phyloP scores from a whole-genome alignment of 2,888 invertebrate genomes.

The Kuschelorhynchus macadamiae region DNA sequence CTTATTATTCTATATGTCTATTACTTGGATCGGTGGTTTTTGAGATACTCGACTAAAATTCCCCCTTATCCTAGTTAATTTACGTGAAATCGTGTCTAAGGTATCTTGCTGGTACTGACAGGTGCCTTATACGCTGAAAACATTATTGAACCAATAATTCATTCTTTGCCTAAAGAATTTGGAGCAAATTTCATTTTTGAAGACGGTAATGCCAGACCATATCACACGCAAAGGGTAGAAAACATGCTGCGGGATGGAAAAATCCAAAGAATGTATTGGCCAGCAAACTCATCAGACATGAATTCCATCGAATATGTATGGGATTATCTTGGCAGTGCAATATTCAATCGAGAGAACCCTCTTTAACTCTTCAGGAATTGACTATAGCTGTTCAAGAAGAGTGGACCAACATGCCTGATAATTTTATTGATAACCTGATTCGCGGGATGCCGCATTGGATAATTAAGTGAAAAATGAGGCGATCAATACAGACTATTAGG shows the following conservation, averaged over 20 bases:
- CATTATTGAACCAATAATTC: conserved; percentile 35
- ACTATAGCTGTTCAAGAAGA: conserved; percentile 2
- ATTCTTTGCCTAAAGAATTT: conserved; percentile 23
- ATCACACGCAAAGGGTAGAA: conserved; percentile 29
- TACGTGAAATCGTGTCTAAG: too few relatives aligned
- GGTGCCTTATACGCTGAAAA: conserved; percentile 24
- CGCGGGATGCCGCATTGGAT: neutral
- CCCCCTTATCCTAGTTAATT: too few relatives aligned
- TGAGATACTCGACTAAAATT: too few relatives aligned
- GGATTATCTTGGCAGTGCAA: conserved; percentile 22
- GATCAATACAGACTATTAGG: neutral
- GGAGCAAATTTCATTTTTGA: conserved; percentile 17
- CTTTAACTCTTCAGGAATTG: conserved; percentile 19
- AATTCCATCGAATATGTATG: neutral
- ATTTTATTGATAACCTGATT: conserved; percentile 3
- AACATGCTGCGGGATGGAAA: conserved; percentile 28
- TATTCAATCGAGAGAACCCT: conserved; percentile 1
- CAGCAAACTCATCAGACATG: conserved; percentile 34
- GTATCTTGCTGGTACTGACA: too few relatives aligned
- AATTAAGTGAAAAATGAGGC: too few relatives aligned
- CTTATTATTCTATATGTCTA: neutral
- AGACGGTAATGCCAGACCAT: neutral
- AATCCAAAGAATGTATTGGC: conserved; percentile 35
- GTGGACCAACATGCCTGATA: neutral
- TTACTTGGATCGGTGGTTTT: too few relatives aligned